Conservation (phyloP, 2,113 vertebrate genomes). For the Lycaon pictus region DNA sequence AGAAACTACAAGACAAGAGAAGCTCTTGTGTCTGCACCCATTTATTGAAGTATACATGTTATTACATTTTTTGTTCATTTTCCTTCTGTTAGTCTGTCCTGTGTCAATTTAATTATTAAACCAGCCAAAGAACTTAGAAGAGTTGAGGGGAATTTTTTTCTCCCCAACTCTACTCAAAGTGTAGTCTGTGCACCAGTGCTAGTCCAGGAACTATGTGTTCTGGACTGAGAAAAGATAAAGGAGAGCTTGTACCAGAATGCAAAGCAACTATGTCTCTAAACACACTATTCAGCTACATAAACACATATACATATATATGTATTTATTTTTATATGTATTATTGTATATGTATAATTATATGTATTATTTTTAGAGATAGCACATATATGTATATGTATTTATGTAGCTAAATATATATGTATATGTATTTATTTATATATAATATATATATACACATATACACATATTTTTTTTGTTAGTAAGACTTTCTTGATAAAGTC, state of each 20-base stretch:
- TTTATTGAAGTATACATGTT: neutral
- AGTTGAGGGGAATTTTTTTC: neutral
- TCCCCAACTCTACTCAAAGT: neutral
- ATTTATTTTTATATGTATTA: too few relatives aligned
- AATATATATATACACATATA: too few relatives aligned
- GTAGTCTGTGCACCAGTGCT: neutral
- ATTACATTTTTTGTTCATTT: neutral
- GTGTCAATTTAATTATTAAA: neutral
- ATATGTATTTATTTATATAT: neutral
- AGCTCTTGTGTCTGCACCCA: neutral
- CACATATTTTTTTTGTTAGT: neutral
- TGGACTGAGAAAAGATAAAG: neutral
- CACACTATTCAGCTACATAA: neutral
- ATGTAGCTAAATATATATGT: too few relatives aligned
- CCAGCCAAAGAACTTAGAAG: neutral
- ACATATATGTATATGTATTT: neutral
- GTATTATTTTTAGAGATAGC: too few relatives aligned
- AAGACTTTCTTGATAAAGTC: constrained; percentile 43
- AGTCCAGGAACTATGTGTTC: neutral
- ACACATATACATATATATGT: neutral
- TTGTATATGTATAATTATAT: too few relatives aligned
- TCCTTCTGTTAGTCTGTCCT: neutral
- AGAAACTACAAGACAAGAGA: neutral
- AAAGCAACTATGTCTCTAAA: neutral
- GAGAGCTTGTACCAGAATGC: neutral